These are phyloP conservation scores for Coptodon bakossiorum DNA, from an alignment of 2,113 vertebrate species.

Conservation along the genomic window DNA sequence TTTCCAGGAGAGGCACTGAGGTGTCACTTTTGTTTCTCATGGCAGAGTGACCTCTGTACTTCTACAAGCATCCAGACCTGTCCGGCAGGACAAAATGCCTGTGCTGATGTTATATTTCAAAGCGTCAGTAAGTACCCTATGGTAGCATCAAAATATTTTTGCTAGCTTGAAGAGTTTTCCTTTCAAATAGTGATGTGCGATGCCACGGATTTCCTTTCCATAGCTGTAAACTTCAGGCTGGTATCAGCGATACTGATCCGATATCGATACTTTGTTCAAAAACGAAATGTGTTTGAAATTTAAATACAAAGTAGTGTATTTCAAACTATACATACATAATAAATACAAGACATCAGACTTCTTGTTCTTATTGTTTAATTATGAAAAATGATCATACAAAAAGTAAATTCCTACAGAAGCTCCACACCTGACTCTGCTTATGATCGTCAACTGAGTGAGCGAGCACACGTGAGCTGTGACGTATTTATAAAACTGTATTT, in stretches of 20 bases:
- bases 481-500: too few relatives aligned
- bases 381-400: not conserved
- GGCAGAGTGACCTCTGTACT: not conserved
- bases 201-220: not conserved
- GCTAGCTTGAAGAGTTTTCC: not conserved
- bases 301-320: not conserved
- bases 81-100: not conserved
- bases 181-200: rapidly evolving
- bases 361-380: not conserved
- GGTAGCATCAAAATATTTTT: not conserved
- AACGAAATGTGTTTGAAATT: not conserved
- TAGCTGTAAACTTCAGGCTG: not conserved
- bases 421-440: too few relatives aligned
- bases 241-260: not conserved
- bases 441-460: too few relatives aligned
- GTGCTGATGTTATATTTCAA: not conserved
- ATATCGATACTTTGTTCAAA: not conserved
- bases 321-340: not conserved
- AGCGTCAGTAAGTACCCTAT: not conserved
- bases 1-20: not conserved
- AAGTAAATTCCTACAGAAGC: not conserved
- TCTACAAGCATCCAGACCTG: slow-evolving; percentile 19
- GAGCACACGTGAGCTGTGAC: too few relatives aligned
- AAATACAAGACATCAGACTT: not conserved
- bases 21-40: slow-evolving; percentile 17